phyloP scores from a whole-genome alignment of 2,113 vertebrate species.

The Ptyas mucosa region DNA sequence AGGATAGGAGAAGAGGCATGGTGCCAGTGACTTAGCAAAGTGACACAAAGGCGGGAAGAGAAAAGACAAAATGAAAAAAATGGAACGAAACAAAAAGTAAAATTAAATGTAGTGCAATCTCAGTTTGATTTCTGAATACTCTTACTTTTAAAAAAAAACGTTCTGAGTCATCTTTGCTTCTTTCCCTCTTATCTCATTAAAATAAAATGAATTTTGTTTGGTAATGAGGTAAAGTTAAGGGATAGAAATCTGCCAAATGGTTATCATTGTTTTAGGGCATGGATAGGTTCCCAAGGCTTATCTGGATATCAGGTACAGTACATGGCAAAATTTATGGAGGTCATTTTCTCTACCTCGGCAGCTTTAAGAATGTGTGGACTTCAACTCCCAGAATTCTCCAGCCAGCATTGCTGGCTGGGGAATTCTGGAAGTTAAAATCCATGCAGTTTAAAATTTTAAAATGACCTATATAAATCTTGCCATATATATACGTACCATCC shows the following conservation, averaged over 20 bases:
- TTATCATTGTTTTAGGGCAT: not conserved
- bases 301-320: not conserved
- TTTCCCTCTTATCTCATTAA: not conserved
- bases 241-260: not conserved
- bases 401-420: not conserved
- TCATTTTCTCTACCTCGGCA: not conserved
- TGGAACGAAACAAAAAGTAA: not conserved
- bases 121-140: not conserved
- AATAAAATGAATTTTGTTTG: not conserved
- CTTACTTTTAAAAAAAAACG: not conserved
- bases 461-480: not conserved
- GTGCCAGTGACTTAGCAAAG: not conserved
- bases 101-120: not conserved
- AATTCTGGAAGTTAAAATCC: not conserved
- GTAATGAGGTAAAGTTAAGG: not conserved
- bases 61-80: not conserved
- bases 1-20: not conserved
- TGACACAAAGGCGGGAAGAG: not conserved
- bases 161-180: not conserved
- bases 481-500: not conserved
- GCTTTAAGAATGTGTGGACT: not conserved
- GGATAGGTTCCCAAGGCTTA: not conserved
- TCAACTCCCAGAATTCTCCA: not conserved
- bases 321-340: not conserved
- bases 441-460: not conserved